Percentiles rank a stretch among this genome's conserved stretches.
Evolutionary conservation across 2,797 vertebrate genomes (phyloP).

Genomic region (Distichodus sexfasciatus): DNA sequence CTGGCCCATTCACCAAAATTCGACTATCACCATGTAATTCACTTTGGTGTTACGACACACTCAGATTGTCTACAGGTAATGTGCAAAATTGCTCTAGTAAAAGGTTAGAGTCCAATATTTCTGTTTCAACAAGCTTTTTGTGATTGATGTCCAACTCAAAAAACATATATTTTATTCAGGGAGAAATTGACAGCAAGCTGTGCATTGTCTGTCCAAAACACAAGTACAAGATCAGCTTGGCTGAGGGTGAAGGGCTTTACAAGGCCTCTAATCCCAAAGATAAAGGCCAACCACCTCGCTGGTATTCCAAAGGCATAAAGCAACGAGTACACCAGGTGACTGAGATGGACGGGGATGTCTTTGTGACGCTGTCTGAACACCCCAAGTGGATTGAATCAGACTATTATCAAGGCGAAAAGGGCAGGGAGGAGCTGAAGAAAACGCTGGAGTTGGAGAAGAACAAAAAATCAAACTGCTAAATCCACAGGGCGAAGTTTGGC

Average conservation of each 20-base stretch:
- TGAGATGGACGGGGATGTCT: conserved; percentile 76
- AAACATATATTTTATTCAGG: conserved; percentile 68
- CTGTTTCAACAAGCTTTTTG: neutral
- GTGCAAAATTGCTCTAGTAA: too few relatives aligned
- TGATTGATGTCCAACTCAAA: too few relatives aligned
- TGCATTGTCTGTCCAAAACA: conserved; percentile 94
- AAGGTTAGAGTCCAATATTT: neutral
- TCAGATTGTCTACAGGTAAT: too few relatives aligned
- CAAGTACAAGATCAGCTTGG: conserved; percentile 87
- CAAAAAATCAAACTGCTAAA: neutral
- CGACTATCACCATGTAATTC: too few relatives aligned
- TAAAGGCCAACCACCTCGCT: conserved; percentile 66
- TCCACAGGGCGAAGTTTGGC: neutral
- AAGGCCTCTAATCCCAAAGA: conserved; percentile 72
- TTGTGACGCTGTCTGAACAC: conserved; percentile 77
- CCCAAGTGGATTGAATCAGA: conserved; percentile 80
- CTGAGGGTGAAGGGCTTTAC: conserved; percentile 85
- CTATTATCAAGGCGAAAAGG: conserved; percentile 83
- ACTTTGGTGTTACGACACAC: too few relatives aligned
- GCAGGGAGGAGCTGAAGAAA: conserved; percentile 62
- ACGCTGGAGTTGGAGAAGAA: neutral
- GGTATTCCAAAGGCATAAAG: conserved; percentile 88
- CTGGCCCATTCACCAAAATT: too few relatives aligned
- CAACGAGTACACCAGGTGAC: conserved; percentile 84
- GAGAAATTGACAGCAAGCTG: conserved; percentile 77